Evolutionary conservation across 2,797 vertebrate species (phyloP), one percentile per base, ranked within the genome.

Genomic region (Rachycentron canadum): DNA sequence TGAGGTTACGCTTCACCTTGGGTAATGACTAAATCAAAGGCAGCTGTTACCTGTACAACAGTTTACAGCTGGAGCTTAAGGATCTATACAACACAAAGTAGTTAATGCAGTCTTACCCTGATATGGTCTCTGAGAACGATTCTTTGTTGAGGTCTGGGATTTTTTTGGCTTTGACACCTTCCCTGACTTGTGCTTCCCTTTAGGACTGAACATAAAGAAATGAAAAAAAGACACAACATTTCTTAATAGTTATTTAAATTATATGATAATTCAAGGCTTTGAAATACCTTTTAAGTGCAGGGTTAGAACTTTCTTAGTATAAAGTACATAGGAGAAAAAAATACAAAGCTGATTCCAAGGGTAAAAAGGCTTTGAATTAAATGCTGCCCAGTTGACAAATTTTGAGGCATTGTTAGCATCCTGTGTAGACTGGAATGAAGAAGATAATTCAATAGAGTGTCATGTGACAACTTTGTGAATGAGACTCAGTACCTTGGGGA

Each of bases 111-210:
- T 78, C 89, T 69, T 95, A 99, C 98, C 97, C 82, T 96, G 95
- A 92, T 95, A 94, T 69, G 95, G 91, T 84, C 95, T 96, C 79
- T 92, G 95, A 91, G 96, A 96, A 66, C 91, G 94, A 67, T 90
- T 96, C 89, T 94, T 96, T 41, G 93, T 89, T 87, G 95, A 93
- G 88, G 95, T 94, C 87, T 95, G 92, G 87, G 95, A 95, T 88
- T 94, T 94, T 89, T 89, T 97, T 70, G 90, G 93, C 94, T 97
- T 97, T 66, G 95, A 94, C 76, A 91, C 92, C 92, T 96, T 99
- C 86, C 93, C 91, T 91, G 95, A 95, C 90, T 97, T 98, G 90
- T 97, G 95, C 89, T 97, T 97, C 82, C 96, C 96, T 96, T 97
- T 98, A 28, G 96, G 94, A 82, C 97, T 99, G 83, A 19, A 92